These are phyloP conservation scores for Tiphia femorata DNA, from an alignment of 2,888 invertebrate species.

Conservation along the genomic window DNA sequence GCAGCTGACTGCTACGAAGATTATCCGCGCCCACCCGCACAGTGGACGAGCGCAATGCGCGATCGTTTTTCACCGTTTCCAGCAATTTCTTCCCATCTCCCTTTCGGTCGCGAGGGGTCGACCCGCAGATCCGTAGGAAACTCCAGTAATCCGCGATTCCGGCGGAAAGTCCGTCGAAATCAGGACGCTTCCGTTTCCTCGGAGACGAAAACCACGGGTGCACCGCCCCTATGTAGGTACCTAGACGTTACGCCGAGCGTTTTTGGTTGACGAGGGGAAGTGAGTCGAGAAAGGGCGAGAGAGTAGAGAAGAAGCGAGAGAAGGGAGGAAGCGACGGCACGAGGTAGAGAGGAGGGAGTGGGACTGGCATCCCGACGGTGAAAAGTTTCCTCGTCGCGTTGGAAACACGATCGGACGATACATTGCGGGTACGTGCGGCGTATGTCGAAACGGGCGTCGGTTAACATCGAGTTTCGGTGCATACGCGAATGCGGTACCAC, in stretches of 20 bases:
- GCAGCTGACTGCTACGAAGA: no score
- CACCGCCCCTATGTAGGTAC: no score
- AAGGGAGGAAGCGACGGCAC: slow-evolving; percentile 6
- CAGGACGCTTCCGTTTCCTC: background rate
- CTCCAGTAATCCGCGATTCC: background rate
- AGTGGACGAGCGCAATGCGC: background rate
- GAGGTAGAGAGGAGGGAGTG: slow-evolving; percentile 13
- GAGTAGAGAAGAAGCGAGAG: background rate
- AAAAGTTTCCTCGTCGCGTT: slow-evolving; percentile 49
- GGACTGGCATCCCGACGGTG: slow-evolving; percentile 33
- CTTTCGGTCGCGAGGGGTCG: background rate
- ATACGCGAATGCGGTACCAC: no score
- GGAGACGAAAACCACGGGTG: slow-evolving; percentile 1
- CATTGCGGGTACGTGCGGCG: slow-evolving; percentile 53
- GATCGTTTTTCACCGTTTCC: background rate
- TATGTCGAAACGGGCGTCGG: slow-evolving; percentile 47
- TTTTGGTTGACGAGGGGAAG: background rate
- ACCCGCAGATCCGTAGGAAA: background rate
- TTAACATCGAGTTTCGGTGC: slow-evolving; percentile 47
- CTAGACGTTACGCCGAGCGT: no score
- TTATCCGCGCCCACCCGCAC: background rate
- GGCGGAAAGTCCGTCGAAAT: background rate
- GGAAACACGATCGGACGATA: slow-evolving; percentile 57
- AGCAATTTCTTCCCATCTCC: slow-evolving; percentile 1
- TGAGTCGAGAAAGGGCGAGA: background rate